Percentiles rank a stretch among this genome's conserved stretches.
phyloP scores from a whole-genome alignment of 2,888 invertebrate species.

The Brachylomia viminalis region DNA sequence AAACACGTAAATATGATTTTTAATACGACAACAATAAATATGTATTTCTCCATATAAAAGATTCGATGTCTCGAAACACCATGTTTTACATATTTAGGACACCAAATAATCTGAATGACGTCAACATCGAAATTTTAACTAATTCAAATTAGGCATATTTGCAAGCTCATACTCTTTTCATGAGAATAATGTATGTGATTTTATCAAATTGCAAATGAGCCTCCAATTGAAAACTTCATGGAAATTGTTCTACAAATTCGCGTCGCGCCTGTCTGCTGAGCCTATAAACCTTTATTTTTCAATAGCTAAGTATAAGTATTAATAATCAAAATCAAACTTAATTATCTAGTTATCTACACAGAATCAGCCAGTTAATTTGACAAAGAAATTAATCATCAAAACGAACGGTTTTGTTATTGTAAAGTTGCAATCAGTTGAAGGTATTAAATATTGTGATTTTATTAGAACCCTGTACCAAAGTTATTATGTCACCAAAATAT shows the following conservation, averaged over 20 bases:
- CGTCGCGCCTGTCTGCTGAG: no score
- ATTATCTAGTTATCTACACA: background rate
- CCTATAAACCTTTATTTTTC: background rate
- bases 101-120: conserved; percentile 67
- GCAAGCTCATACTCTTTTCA: conserved; percentile 71
- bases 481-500: conserved; percentile 12
- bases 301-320: conserved; percentile 5
- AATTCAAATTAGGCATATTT: conserved; percentile 73
- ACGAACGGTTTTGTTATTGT: background rate
- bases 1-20: background rate
- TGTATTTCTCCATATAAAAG: background rate
- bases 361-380: background rate
- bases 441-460: conserved; percentile 1
- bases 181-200: conserved; percentile 68
- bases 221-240: no score
- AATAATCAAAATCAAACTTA: background rate
- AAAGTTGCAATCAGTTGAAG: conserved; percentile 10
- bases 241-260: no score
- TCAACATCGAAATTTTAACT: conserved; percentile 65
- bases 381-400: background rate
- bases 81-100: conserved; percentile 34
- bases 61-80: background rate
- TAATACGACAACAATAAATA: background rate
- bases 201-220: conserved; percentile 61
- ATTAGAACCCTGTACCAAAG: conserved; percentile 14